Percentiles rank a stretch among this genome's conserved stretches.
These are phyloP conservation scores for Drosophila fuyamai DNA, from an alignment of 1,140 invertebrate genomes.

Conservation along the genomic window DNA sequence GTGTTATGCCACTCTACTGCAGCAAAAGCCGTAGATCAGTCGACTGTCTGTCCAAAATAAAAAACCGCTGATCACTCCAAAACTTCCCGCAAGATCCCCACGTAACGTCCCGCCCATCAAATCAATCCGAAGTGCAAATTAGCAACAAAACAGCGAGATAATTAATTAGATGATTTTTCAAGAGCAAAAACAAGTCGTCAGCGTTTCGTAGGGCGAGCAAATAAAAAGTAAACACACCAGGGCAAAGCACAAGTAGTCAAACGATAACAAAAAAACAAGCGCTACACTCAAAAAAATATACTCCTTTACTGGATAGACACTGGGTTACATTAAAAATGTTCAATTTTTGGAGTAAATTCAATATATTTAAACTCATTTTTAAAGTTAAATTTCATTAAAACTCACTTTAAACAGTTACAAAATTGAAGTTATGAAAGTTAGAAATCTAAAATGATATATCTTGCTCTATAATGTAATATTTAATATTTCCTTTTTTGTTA, in stretches of 20 bases:
- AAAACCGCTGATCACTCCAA: constrained; percentile 6
- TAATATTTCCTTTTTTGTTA: too few species aligned
- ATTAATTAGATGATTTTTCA: constrained; percentile 60
- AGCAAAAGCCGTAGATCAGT: constrained; percentile 21
- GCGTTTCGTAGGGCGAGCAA: constrained; percentile 30
- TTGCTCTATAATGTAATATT: too few species aligned
- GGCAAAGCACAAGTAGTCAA: background rate
- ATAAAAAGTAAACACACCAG: constrained; percentile 23
- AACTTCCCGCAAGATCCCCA: constrained; percentile 4
- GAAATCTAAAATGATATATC: too few species aligned
- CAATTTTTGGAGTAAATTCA: background rate
- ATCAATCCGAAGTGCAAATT: constrained; percentile 41
- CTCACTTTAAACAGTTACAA: too few species aligned
- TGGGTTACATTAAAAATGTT: too few species aligned
- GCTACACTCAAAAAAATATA: background rate
- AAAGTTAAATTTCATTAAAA: too few species aligned
- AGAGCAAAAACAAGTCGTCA: constrained; percentile 57
- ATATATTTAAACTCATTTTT: too few species aligned
- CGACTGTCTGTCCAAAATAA: constrained; percentile 13
- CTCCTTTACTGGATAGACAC: background rate
- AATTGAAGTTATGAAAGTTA: too few species aligned
- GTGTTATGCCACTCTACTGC: constrained; percentile 18
- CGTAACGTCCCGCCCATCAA: background rate
- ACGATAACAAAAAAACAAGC: background rate
- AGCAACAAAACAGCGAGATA: constrained; percentile 49